Evolutionary conservation across 2,797 vertebrate species (phyloP), one percentile per base, ranked within the genome.

Genomic region (Chaetodon trifasciatus): DNA sequence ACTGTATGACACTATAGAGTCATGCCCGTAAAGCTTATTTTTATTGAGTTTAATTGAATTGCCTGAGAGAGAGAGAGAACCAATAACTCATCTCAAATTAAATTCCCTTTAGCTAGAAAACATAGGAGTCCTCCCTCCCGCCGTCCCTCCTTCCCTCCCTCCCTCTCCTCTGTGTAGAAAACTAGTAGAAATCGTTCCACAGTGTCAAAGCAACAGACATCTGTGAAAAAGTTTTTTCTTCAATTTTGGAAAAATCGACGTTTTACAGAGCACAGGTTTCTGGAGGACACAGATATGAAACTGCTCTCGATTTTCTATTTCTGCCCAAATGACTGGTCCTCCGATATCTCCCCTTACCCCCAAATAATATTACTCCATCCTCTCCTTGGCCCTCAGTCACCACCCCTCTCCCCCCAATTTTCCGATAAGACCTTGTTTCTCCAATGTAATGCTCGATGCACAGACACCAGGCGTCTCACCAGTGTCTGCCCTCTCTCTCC

Each of bases 391-490:
- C 83, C 73, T 79, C 67, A 73, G 78, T 73, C 65, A 73, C 81
- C 86, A 74, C 71, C 81, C 70, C 62, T 67, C 71, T 85, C 68
- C 68, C 69, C 77, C 72, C 83, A 83, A 81, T 88, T 88, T 81
- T 83, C 56, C 57, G 68, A 92, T 92, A 92, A 92, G 70, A 89
- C 87, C 76, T 83, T 91, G 76, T 88, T 85, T 89, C 81, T 78
- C 2, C 11, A 90, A 85, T 80, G 83, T 86, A 87, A 89, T 73
- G 66, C 81, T 78, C 10, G 21, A 80, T 88, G 82, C 76, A 73
- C 79, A 85, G 70, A 76, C 61, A 56, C 63, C 39, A n/a, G 32
- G 70, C 23, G 9, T 80, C 69, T 74, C 64, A 72, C 44, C 35
- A 32, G 66, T 64, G 56, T 81, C 67, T 90, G 75, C 50, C 49